Base-by-base conservation (phyloP, 2,113 vertebrate genomes). In the Beaufortia kweichowensis region DNA sequence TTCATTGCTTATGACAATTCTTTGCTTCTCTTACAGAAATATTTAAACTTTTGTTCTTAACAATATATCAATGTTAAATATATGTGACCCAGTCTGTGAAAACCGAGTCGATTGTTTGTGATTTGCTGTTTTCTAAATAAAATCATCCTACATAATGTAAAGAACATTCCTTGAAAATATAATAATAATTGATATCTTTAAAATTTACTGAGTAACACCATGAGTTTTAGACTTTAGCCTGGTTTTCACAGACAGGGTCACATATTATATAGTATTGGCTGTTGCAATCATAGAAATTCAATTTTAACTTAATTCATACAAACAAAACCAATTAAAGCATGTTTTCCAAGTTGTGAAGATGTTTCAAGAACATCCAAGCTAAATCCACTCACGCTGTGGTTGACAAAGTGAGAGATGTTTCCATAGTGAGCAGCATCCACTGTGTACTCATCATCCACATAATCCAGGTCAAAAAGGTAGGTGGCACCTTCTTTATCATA, bases 401-500 rank as follows among this genome's bases (percentile, higher is more conserved):
- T 93, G 80, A 93, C 92, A 31, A 94, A 95, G 86, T 94, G 93
- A 21, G 92, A 94, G 78, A 93, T 93, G 89, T 94, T 94, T 82
- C 93, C 93, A 24, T 92, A 92, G 86, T 88, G 91, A 62, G 91
- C 91, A 0, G 93, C 92, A 53, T 93, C 92, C 82, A 89, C 92
- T 0, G 93, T 93, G 83, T 93, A 94, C 19, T 93, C 90, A 31
- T 92, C 93, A 64, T 94, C 93, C 77, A 93, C 92, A 35, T 93
- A 93, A 86, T 93, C 92, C 90, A 93, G 82, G 82, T 94, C 93
- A 73, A 95, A 95, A 72, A 95, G 92, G 91, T 94, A 94, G 7
- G 94, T 94, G 67, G 92, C 89, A 0, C 94, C 94, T 82, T 94
- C 91, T 33, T 89, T 90, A 87, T 95, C 94, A 11, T 94, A 94